phyloP scores from a whole-genome alignment of 2,113 vertebrate species.

The Brachypodius melanocephalos region DNA sequence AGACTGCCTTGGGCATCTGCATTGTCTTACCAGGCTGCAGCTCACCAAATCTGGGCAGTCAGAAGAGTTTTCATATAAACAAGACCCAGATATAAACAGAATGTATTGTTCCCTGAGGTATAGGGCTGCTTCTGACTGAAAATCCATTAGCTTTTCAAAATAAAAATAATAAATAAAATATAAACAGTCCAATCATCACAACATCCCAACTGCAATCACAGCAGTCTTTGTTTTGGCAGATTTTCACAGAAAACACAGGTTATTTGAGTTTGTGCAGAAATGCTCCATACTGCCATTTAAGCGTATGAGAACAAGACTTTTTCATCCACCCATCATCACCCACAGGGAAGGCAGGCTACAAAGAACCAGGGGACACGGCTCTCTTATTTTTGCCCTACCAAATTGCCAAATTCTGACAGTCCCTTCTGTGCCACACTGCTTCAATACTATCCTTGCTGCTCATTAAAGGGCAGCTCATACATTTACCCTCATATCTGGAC shows the following conservation, averaged over 20 bases:
- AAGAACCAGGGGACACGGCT: neutral
- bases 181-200: neutral
- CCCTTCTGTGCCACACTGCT: neutral
- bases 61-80: neutral
- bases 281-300: neutral
- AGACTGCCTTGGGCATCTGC: neutral
- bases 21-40: neutral
- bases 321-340: neutral
- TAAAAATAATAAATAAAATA: slow-evolving; percentile 14
- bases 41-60: neutral
- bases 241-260: neutral
- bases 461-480: neutral
- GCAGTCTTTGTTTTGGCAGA: neutral
- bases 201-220: neutral
- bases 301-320: rapidly evolving
- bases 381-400: neutral
- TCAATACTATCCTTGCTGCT: neutral
- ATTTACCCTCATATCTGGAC: neutral
- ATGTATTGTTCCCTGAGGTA: neutral
- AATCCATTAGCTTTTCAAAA: neutral
- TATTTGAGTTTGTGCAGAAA: neutral
- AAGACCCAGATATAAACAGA: neutral
- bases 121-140: neutral
- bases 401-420: neutral
- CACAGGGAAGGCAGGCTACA: neutral